Evolutionary conservation across 2,888 invertebrate genomes (phyloP).

Genomic region (Biston stratarius): DNA sequence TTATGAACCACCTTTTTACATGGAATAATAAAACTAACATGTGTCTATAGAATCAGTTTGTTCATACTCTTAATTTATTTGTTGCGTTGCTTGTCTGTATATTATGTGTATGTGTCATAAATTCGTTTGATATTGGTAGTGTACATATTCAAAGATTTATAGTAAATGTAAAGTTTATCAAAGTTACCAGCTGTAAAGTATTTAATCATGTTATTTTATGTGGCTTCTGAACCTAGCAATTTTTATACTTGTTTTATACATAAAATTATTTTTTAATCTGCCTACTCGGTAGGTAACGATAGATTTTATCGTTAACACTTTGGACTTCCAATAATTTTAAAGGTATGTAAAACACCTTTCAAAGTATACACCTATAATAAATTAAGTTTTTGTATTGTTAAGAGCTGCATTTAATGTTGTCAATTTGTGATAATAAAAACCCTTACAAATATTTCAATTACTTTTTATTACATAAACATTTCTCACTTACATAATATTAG

Average conservation of each 20-base stretch:
- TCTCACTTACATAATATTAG: background rate
- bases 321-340: conserved; percentile 27
- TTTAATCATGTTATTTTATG: conserved; percentile 18
- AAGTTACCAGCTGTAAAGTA: conserved; percentile 23
- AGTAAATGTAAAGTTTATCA: conserved; percentile 29
- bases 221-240: conserved; percentile 15
- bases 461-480: conserved; percentile 29
- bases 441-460: conserved; percentile 27
- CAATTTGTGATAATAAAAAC: conserved; percentile 82
- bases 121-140: conserved; percentile 34
- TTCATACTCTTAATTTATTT: conserved; percentile 22
- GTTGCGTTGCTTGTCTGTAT: conserved; percentile 26
- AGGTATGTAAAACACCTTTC: conserved; percentile 6
- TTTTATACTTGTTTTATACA: conserved; percentile 20
- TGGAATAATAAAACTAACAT: conserved; percentile 2
- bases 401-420: conserved; percentile 85
- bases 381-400: conserved; percentile 72
- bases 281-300: conserved; percentile 5
- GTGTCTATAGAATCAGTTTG: conserved; percentile 30
- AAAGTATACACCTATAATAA: conserved; percentile 58
- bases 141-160: conserved; percentile 39
- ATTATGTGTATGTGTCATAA: conserved; percentile 29
- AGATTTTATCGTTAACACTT: conserved; percentile 20
- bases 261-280: conserved; percentile 3
- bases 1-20: conserved; percentile 22